These are phyloP conservation scores for Rhagonycha lutea DNA, from an alignment of 2,888 invertebrate genomes.

Conservation along the genomic window DNA sequence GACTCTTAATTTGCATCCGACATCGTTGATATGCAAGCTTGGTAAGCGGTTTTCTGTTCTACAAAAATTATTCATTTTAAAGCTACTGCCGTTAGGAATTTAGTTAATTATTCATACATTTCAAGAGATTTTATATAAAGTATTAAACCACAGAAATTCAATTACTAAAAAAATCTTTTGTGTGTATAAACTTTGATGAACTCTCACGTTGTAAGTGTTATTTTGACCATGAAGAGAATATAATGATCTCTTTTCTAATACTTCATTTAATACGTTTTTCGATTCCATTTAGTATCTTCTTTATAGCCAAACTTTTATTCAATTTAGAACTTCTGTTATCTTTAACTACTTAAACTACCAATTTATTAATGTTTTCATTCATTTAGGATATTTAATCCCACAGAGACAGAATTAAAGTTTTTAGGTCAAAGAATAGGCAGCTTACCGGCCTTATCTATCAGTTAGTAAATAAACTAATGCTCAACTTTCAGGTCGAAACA, in stretches of 20 bases:
- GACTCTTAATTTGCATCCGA: background rate
- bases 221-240: background rate
- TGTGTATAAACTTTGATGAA: background rate
- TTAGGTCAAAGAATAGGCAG: too few relatives aligned
- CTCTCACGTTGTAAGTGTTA: background rate
- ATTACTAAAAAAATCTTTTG: background rate
- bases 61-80: background rate
- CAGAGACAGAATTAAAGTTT: background rate
- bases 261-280: conserved; percentile 92
- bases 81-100: background rate
- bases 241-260: background rate
- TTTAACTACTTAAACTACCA: background rate
- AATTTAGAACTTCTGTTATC: background rate
- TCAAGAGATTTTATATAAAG: background rate
- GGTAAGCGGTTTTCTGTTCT: background rate
- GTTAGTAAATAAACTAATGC: too few relatives aligned
- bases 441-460: too few relatives aligned
- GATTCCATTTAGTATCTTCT: conserved; percentile 87
- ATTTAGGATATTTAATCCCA: background rate
- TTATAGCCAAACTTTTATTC: conserved; percentile 92
- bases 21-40: background rate
- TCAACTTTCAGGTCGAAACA: too few relatives aligned
- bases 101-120: background rate
- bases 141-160: background rate
- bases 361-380: background rate